phyloP scores from a whole-genome alignment of 2,797 vertebrate species.

The Leptatherina wallacei region DNA sequence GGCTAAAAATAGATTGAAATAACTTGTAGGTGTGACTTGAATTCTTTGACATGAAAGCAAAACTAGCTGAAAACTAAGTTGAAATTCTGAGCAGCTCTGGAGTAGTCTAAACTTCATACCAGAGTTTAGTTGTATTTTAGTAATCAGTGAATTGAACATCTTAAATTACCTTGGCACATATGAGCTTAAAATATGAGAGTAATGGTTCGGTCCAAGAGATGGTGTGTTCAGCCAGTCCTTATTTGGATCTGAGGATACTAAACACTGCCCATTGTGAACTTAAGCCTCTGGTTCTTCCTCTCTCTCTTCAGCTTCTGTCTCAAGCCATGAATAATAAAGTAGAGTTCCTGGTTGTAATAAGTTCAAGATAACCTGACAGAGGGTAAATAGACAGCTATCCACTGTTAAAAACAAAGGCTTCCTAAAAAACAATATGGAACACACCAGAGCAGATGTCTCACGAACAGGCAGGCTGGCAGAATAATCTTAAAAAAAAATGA shows the following conservation, averaged over 20 bases:
- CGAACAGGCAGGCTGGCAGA: constrained; percentile 14
- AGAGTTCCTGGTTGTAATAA: constrained; percentile 34
- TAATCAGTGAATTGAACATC: background rate
- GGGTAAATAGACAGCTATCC: constrained; percentile 39
- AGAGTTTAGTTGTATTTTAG: background rate
- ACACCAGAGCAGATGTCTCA: constrained; percentile 26
- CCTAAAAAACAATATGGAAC: constrained; percentile 51
- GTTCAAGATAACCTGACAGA: constrained; percentile 41
- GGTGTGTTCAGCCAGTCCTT: constrained; percentile 40
- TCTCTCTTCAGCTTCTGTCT: constrained; percentile 42
- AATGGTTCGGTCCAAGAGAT: constrained; percentile 42
- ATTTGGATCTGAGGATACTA: constrained; percentile 46
- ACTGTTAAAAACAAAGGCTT: constrained; percentile 25
- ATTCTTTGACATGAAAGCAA: background rate
- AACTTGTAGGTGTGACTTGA: background rate
- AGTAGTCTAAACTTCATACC: background rate
- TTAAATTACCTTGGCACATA: background rate
- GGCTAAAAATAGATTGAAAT: background rate
- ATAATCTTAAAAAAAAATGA: constrained; percentile 5
- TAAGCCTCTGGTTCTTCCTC: constrained; percentile 14
- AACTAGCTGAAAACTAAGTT: background rate
- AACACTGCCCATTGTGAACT: constrained; percentile 40
- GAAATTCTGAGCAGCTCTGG: no score
- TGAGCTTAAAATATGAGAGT: constrained; percentile 22
- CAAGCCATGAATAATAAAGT: constrained; percentile 54